Percentiles rank a stretch among this genome's conserved stretches.
These are phyloP conservation scores for Austrolebias charrua DNA, from an alignment of 2,797 vertebrate species.

Conservation along the genomic window DNA sequence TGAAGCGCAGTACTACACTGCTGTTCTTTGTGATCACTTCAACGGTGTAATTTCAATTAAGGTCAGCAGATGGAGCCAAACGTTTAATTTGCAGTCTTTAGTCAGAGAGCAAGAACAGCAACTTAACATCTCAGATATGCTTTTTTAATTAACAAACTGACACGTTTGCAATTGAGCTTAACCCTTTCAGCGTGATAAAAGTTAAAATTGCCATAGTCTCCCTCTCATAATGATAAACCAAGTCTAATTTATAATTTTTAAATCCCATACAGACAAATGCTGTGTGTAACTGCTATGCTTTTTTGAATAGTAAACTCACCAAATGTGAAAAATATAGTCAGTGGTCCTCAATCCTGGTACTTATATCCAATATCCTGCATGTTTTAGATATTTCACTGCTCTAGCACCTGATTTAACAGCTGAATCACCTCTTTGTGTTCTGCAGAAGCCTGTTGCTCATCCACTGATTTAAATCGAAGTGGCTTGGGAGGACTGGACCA, in stretches of 20 bases:
- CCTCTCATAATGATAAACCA: not conserved
- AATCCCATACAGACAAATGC: no score
- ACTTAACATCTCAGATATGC: not conserved
- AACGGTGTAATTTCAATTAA: not conserved
- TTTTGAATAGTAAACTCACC: not conserved
- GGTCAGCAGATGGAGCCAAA: slow-evolving; percentile 55
- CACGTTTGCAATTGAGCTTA: not conserved
- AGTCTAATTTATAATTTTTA: not conserved
- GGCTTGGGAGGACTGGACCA: no score
- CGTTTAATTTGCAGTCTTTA: not conserved
- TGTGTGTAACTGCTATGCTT: not conserved
- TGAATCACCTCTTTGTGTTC: no score
- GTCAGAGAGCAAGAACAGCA: not conserved
- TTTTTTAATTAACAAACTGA: no score
- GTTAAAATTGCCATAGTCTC: not conserved
- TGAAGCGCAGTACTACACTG: slow-evolving; percentile 41
- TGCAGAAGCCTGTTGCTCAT: no score
- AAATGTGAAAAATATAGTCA: not conserved
- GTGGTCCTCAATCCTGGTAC: no score
- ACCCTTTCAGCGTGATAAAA: not conserved
- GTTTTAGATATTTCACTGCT: no score
- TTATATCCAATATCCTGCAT: no score
- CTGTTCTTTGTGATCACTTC: not conserved
- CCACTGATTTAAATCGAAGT: no score
- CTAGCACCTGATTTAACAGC: no score